These are phyloP conservation scores for Formica selysi DNA, from an alignment of 1,140 invertebrate species.

Conservation along the genomic window DNA sequence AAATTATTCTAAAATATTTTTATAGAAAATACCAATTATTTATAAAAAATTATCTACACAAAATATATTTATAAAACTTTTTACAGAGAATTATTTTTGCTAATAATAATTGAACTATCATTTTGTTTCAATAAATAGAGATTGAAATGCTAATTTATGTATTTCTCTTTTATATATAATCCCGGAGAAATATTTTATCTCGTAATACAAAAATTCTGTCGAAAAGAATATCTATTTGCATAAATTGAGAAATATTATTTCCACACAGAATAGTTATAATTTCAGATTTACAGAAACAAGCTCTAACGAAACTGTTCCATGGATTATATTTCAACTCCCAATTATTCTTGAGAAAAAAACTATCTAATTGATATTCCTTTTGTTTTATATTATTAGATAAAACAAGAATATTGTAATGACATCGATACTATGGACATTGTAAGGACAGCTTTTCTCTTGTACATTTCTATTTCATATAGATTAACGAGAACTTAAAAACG, in stretches of 20 bases:
- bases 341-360: no score
- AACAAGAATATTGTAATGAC: neutral
- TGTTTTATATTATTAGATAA: neutral
- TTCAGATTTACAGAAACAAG: neutral
- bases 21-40: neutral
- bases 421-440: neutral
- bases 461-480: slow-evolving; percentile 38
- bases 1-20: neutral
- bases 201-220: neutral
- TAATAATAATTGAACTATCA: neutral
- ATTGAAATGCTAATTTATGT: neutral
- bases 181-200: neutral
- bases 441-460: neutral
- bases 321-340: neutral
- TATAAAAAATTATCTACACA: neutral
- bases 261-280: neutral
- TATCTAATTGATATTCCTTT: neutral
- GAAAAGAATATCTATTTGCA: neutral
- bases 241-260: neutral
- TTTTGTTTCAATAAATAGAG: neutral
- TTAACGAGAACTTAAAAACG: slow-evolving; percentile 16
- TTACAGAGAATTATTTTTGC: neutral
- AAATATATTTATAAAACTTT: neutral
- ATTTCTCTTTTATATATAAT: neutral
- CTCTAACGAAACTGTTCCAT: neutral